phyloP scores from a whole-genome alignment of 1,140 invertebrate species.

The Brachionus rubens region DNA sequence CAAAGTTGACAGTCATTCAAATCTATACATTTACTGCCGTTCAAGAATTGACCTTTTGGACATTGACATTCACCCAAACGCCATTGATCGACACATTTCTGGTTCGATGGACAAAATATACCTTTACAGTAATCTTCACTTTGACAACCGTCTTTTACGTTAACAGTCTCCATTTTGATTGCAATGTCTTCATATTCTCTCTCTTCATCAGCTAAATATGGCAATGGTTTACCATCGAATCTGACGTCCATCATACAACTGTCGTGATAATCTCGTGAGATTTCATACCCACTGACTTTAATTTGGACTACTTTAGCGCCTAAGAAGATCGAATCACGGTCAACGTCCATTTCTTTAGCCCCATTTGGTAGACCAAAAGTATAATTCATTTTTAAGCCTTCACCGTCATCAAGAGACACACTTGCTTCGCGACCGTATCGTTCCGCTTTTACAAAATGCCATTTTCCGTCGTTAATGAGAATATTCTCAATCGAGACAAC shows the following conservation, averaged over 20 bases:
- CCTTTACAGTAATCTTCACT: conserved; percentile 83
- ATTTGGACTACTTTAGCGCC: conserved; percentile 42
- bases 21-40: conserved; percentile 46
- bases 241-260: conserved; percentile 79
- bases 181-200: conserved; percentile 66
- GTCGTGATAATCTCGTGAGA: conserved; percentile 54
- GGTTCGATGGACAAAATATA: conserved; percentile 83
- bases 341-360: conserved; percentile 37
- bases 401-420: conserved; percentile 86
- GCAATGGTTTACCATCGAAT: conserved; percentile 84
- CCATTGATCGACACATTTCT: conserved; percentile 93
- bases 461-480: conserved; percentile 89
- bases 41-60: conserved; percentile 48
- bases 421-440: conserved; percentile 89
- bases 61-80: conserved; percentile 82
- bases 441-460: conserved; percentile 77
- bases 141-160: conserved; percentile 81
- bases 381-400: conserved; percentile 65
- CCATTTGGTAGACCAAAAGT: neutral
- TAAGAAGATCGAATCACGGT: conserved; percentile 37
- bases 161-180: conserved; percentile 77
- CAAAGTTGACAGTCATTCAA: conserved; percentile 49
- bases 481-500: conserved; percentile 52
- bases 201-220: conserved; percentile 86
- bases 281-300: conserved; percentile 35